These are phyloP conservation scores for Colius striatus DNA, from an alignment of 2,113 vertebrate genomes.

Conservation along the genomic window DNA sequence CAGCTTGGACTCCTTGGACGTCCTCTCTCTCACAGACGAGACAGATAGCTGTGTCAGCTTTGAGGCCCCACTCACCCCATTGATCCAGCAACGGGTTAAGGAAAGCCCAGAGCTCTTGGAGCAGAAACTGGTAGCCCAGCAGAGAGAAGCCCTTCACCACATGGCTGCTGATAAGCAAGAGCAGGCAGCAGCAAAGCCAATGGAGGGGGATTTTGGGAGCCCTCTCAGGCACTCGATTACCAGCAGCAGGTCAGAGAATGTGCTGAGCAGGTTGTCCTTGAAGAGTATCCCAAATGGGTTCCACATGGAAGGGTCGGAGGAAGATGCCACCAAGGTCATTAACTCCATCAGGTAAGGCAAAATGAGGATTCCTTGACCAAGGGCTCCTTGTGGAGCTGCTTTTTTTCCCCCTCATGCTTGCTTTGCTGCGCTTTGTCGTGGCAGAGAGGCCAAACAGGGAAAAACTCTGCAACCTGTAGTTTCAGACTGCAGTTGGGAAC, in stretches of 20 bases:
- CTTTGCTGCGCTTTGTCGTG: background rate
- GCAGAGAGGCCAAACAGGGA: background rate
- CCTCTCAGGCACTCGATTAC: conserved; percentile 91
- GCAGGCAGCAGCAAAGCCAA: conserved; percentile 66
- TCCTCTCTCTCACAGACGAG: conserved; percentile 94
- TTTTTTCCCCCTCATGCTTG: background rate
- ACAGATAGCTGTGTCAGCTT: conserved; percentile 98
- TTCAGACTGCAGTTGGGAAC: background rate
- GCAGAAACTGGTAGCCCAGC: conserved; percentile 59
- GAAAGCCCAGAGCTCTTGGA: conserved; percentile 87
- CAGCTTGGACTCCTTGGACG: conserved; percentile 93
- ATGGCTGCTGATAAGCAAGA: conserved; percentile 78
- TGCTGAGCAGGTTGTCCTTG: conserved; percentile 87
- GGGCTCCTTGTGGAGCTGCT: background rate
- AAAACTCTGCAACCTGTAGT: background rate
- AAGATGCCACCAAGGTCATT: conserved; percentile 81
- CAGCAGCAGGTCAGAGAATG: conserved; percentile 92
- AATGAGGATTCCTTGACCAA: background rate
- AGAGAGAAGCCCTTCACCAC: conserved; percentile 77
- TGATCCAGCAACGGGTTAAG: conserved; percentile 93
- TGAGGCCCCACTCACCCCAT: conserved; percentile 92
- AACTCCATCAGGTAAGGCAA: conserved; percentile 89
- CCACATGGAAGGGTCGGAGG: conserved; percentile 77
- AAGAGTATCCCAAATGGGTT: conserved; percentile 89
- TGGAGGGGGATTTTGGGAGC: conserved; percentile 78